phyloP scores from a whole-genome alignment of 1,140 invertebrate species.

The Drosophila arawakana region DNA sequence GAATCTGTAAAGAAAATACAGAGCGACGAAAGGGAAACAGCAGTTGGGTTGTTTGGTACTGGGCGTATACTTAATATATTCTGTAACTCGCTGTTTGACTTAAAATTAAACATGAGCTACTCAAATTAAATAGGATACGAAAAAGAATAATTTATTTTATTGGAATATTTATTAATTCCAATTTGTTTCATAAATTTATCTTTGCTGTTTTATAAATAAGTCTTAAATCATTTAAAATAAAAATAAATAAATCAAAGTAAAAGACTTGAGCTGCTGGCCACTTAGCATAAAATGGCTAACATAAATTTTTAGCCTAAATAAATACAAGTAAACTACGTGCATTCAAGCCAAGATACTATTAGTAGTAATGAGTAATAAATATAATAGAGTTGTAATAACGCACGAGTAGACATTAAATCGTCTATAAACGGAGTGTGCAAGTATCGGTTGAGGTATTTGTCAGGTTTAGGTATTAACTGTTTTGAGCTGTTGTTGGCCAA shows the following conservation, averaged over 20 bases:
- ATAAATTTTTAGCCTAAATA: background rate
- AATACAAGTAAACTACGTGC: background rate
- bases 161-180: too few species aligned
- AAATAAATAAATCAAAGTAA: too few species aligned
- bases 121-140: too few species aligned
- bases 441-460: background rate
- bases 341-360: background rate
- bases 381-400: constrained; percentile 13
- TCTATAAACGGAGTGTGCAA: constrained; percentile 5
- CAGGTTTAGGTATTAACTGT: background rate
- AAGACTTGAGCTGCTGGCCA: too few species aligned
- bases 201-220: too few species aligned
- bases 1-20: background rate
- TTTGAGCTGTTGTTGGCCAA: constrained; percentile 12
- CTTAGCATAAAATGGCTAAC: too few species aligned
- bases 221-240: too few species aligned
- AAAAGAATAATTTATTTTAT: too few species aligned
- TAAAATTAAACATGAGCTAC: too few species aligned
- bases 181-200: too few species aligned
- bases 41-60: too few species aligned
- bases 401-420: constrained; percentile 1
- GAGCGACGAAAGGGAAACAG: background rate
- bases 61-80: constrained; percentile 18
- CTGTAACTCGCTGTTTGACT: too few species aligned
- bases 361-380: background rate